Percentiles rank a stretch among this genome's conserved stretches.
phyloP scores from a whole-genome alignment of 2,797 vertebrate genomes.

The Phrynocephalus vlangalii region DNA sequence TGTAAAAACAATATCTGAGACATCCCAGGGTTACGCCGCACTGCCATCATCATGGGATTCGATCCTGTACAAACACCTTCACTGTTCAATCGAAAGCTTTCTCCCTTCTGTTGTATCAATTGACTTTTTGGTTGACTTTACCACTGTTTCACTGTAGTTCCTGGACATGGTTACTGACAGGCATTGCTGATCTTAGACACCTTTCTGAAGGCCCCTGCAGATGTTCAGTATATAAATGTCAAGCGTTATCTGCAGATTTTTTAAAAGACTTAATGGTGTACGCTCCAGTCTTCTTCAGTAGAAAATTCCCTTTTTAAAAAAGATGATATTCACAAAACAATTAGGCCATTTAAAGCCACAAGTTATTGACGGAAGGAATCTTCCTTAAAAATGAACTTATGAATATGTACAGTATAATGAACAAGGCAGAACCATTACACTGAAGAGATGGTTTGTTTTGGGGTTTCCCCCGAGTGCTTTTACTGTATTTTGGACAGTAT shows the following conservation, averaged over 20 bases:
- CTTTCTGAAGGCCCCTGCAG: not conserved
- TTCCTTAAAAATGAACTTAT: constrained; percentile 46
- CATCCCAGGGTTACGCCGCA: constrained; percentile 47
- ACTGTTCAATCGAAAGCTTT: constrained; percentile 27
- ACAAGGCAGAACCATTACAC: constrained; percentile 58
- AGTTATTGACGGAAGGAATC: constrained; percentile 16
- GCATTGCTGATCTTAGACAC: constrained; percentile 16
- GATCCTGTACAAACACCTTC: constrained; percentile 30
- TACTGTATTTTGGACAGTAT: constrained; percentile 74
- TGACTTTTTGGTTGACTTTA: constrained; percentile 20
- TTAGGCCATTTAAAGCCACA: constrained; percentile 43
- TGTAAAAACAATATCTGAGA: constrained; percentile 58
- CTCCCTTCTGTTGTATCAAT: constrained; percentile 28
- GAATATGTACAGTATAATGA: constrained; percentile 66
- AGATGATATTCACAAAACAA: constrained; percentile 62
- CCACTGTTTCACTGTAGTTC: constrained; percentile 19
- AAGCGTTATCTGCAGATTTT: not conserved
- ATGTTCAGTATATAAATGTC: constrained; percentile 27
- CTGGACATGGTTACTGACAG: constrained; percentile 12
- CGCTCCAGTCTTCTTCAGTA: not conserved
- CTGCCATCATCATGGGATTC: constrained; percentile 2
- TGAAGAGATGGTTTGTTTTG: constrained; percentile 46
- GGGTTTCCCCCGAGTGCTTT: constrained; percentile 56
- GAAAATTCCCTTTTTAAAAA: constrained; percentile 51
- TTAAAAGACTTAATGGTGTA: not conserved